Conservation (phyloP, 2,888 invertebrate species). For the Acronicta alni region DNA sequence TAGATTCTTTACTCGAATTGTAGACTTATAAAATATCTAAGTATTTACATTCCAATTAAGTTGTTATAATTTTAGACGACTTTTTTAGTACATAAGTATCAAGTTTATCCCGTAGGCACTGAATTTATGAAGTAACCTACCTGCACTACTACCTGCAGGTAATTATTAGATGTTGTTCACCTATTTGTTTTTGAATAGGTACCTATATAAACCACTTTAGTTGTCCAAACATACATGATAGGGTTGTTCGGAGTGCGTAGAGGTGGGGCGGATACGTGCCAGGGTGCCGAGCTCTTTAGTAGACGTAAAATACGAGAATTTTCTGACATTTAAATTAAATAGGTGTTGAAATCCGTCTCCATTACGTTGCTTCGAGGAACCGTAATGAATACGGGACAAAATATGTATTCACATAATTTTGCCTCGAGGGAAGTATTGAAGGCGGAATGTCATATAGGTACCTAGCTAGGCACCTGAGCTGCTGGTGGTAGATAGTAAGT, state of each 20-base stretch:
- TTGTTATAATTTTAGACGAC: constrained; percentile 77
- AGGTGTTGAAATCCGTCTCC: too few species aligned
- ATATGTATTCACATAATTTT: too few species aligned
- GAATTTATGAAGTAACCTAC: constrained; percentile 65
- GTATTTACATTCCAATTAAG: constrained; percentile 52
- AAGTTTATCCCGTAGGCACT: constrained; percentile 70
- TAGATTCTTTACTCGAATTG: constrained; percentile 78
- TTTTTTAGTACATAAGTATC: constrained; percentile 73
- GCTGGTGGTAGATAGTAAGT: constrained; percentile 18
- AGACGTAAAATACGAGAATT: too few species aligned
- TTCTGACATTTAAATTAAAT: too few species aligned
- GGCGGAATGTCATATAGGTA: too few species aligned
- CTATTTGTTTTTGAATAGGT: constrained; percentile 66
- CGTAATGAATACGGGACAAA: too few species aligned
- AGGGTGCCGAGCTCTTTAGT: constrained; percentile 1
- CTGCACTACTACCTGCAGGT: constrained; percentile 57
- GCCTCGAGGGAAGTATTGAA: too few species aligned
- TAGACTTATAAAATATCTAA: constrained; percentile 70
- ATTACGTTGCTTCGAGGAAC: too few species aligned
- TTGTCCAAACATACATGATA: constrained; percentile 51
- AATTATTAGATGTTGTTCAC: constrained; percentile 60
- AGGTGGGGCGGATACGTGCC: constrained; percentile 11
- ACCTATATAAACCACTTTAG: constrained; percentile 54
- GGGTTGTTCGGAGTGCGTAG: constrained; percentile 48
- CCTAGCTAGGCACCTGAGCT: constrained; percentile 3